Evolutionary conservation across 2,888 invertebrate species (phyloP), one percentile per base, ranked within the genome.

Genomic region (Thera britannica): DNA sequence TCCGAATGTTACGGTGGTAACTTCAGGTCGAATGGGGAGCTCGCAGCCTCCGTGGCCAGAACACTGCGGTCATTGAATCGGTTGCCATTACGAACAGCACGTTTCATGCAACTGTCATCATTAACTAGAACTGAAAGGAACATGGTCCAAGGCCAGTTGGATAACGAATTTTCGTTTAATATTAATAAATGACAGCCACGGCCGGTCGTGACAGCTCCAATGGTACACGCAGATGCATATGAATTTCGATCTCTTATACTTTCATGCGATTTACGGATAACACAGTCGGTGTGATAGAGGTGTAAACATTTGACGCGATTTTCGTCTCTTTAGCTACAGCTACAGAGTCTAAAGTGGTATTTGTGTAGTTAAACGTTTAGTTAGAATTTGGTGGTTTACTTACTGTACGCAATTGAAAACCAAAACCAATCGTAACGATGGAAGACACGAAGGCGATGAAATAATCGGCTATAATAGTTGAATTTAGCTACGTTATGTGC

Each of bases 151-250:
- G 93, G 93, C 91, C 88, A 89, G 82, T 85, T 89, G 90, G 87
- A 92, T 92, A 92, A 92, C 92, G 91, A 91, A 93, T 92, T 93
- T 93, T 92, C 89, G 88, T 91, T 91, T 89, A 89, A 89, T 91
- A 90, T 91, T 90, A 90, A 90, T 91, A 90, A 90, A 89, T 88
- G 86, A 86, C 87, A 86, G 85, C 84, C 87, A 87, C 83, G 86
- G 88, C 80, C 83, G 86, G 87, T 90, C 89, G 90, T 91, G 90
- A 88, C 88, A 85, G 87, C 87, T 85, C 79, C 83, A 83, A 83
- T 84, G 81, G 83, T 85, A 81, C 82, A 87, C 80, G 84, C 88
- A 87, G 88, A 90, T 88, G 87, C 86, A 85, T 82, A 82, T 76
- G 75, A 80, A 79, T 76, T 77, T 78, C 79, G 79, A 84, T 82